Evolutionary conservation across 2,797 vertebrate genomes (phyloP).

Genomic region (Sebastiscus albofasciatus): DNA sequence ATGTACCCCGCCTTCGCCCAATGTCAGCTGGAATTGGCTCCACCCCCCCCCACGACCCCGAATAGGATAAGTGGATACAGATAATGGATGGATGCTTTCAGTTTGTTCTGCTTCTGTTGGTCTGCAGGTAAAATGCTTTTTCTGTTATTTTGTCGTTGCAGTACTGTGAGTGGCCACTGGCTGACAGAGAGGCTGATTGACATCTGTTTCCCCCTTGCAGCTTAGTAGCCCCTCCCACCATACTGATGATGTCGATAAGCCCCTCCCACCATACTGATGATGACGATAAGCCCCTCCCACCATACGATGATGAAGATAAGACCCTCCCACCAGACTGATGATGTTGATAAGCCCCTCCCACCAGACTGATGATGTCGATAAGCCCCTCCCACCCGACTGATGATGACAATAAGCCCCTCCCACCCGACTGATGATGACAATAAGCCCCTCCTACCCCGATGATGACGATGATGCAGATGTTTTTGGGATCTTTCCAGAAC

Average conservation of each 20-base stretch:
- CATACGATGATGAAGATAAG: background rate
- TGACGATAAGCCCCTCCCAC: constrained; percentile 67
- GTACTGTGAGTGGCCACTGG: too few species aligned
- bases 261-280: constrained; percentile 80
- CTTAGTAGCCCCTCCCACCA: constrained; percentile 69
- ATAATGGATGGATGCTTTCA: background rate
- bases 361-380: too few species aligned
- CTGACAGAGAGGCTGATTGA: too few species aligned
- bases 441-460: constrained; percentile 78
- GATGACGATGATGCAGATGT: constrained; percentile 91
- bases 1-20: too few species aligned
- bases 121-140: background rate
- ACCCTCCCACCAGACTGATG: background rate
- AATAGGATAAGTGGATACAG: too few species aligned
- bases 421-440: background rate
- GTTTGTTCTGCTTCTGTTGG: background rate
- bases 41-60: too few species aligned
- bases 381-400: background rate
- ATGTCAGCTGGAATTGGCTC: too few species aligned
- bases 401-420: background rate
- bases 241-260: background rate
- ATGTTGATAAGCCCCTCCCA: background rate
- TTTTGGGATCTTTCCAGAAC: constrained; percentile 96
- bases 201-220: background rate
- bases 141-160: background rate